These are phyloP conservation scores for Mimas tiliae DNA, from an alignment of 2,888 invertebrate genomes.

Conservation along the genomic window DNA sequence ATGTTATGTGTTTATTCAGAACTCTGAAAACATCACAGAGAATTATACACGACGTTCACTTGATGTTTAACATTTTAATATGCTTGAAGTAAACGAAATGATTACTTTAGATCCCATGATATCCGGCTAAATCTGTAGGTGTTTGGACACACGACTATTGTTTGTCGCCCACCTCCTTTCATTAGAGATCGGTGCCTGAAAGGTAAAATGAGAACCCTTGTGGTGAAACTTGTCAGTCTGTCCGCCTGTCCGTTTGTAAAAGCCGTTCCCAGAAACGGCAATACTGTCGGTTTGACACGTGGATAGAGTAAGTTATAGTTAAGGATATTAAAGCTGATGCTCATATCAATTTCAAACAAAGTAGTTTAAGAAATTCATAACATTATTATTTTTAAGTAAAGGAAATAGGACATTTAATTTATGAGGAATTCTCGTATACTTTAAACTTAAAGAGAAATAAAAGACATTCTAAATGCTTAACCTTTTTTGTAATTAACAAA, in stretches of 20 bases:
- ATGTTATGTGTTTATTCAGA: neutral
- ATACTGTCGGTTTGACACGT: neutral
- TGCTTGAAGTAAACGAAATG: conserved; percentile 17
- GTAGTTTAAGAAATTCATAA: neutral
- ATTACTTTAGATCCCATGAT: conserved; percentile 9
- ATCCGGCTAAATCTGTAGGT: conserved; percentile 11
- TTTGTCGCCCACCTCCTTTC: conserved; percentile 20
- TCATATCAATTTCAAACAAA: neutral
- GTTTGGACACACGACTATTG: conserved; percentile 11
- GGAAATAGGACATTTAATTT: too few species aligned
- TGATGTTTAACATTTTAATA: too few species aligned
- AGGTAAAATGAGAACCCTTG: conserved; percentile 15
- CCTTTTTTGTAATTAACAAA: too few species aligned
- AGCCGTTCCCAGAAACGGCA: neutral
- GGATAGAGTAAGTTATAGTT: neutral
- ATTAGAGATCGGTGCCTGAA: neutral
- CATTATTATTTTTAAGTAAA: too few species aligned
- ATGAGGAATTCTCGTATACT: too few species aligned
- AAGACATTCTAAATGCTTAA: too few species aligned
- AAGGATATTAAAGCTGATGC: neutral
- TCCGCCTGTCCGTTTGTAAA: neutral
- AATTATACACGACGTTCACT: too few species aligned
- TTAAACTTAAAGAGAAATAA: too few species aligned
- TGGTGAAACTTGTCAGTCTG: conserved; percentile 5
- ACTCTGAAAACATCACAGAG: too few species aligned